Conservation (phyloP, 64 coral and sea anemone species). For the Trachythela sp. region DNA sequence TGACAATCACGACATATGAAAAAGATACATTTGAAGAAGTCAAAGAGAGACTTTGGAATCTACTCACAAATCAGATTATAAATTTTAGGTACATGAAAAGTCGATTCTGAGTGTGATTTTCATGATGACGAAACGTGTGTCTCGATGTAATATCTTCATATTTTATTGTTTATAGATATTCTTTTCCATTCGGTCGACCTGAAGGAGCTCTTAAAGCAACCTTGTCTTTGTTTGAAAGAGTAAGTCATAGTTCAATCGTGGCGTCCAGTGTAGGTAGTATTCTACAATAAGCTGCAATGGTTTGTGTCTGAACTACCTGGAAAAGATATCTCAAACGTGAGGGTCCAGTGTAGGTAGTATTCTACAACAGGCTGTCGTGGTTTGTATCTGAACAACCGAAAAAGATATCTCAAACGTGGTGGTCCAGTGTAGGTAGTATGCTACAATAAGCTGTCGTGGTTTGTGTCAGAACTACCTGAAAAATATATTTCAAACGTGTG, state of each 20-base stretch:
- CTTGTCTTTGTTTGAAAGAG: conserved; percentile 92
- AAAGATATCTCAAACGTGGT: too few species aligned
- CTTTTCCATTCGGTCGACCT: conserved; percentile 96
- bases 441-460: too few species aligned
- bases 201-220: conserved; percentile 96
- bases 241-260: conserved; percentile 1
- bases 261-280: too few species aligned
- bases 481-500: too few species aligned
- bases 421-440: too few species aligned
- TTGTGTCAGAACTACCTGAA: too few species aligned
- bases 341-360: too few species aligned
- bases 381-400: too few species aligned
- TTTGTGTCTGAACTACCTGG: background rate
- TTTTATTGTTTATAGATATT: conserved; percentile 58
- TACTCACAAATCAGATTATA: conserved; percentile 77
- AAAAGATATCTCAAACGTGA: too few species aligned
- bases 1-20: conserved; percentile 83
- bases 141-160: background rate
- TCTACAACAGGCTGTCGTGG: too few species aligned
- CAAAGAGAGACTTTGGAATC: conserved; percentile 85
- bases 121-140: background rate
- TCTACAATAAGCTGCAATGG: too few species aligned
- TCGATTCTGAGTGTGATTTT: background rate
- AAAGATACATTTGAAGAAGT: conserved; percentile 88
- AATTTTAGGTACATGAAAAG: conserved; percentile 67